Evolutionary conservation across 2,797 vertebrate species (phyloP), one percentile per base, ranked within the genome.

Genomic region (Pipistrellus pipistrellus): DNA sequence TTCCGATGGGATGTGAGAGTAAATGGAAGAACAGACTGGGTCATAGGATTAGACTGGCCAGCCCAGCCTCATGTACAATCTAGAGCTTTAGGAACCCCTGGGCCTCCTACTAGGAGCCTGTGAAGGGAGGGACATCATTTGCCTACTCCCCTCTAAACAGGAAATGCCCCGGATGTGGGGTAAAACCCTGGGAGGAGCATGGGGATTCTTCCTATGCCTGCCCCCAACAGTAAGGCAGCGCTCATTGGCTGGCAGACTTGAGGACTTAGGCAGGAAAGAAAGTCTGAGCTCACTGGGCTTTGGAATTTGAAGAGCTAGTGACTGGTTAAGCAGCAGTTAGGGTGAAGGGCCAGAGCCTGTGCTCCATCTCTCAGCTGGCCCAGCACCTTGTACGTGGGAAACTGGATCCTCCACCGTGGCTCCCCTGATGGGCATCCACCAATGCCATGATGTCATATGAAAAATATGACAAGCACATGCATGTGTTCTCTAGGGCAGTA

Each of bases 251-350:
- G 13, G 82, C 72, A 90, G 75, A 64, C 51, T 14, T 57, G 73
- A 87, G 41, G 27, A 51, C 35, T 72, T 21, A 15, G 25, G 59
- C 44, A 27, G n/a, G 23, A 81, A 1, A 27, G 53, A 77, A 69
- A 48, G 27, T 53, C 91, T 71, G 88, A 84, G 51, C 17, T 86
- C 51, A 18, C 35, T 38, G 0, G 2, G 83, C 57, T 66, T 71
- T 86, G 75, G 82, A 78, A 93, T 80, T 90, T 78, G 48, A 73
- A 85, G 69, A 85, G 64, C 53, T 44, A 27, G 32, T 17, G 46
- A 23, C 85, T 73, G 51, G 44, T 35, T 32, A 83, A 76, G 46
- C 51, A 53, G 30, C 1, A 44, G 6, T 0, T 18, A 1, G 8
- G 53, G 69, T 4, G 35, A 57, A 41, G 76, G 38, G 51, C 35